A percentile compares a stretch with the other conserved stretches of the same genome.
phyloP scores from a whole-genome alignment of 2,888 invertebrate species.

The Caenorhabditis uteleia region DNA sequence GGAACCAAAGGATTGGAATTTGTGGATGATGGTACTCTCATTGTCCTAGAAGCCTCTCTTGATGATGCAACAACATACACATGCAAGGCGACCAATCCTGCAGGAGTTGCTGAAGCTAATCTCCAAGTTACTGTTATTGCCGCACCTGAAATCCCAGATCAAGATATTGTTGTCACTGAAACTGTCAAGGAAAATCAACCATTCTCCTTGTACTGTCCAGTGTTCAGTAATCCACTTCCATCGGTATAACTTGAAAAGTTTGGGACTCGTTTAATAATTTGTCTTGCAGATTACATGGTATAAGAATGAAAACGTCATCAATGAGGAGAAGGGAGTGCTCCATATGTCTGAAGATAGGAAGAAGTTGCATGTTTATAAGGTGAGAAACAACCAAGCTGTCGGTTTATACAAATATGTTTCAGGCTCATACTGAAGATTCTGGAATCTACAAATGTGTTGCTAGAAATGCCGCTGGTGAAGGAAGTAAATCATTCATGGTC shows the following conservation, averaged over 20 bases:
- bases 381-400: constrained; percentile 2
- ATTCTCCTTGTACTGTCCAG: constrained; percentile 66
- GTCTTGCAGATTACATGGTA: constrained; percentile 63
- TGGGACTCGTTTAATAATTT: not conserved
- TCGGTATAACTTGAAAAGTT: no score
- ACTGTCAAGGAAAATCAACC: constrained; percentile 53
- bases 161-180: constrained; percentile 48
- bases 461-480: constrained; percentile 64
- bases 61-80: constrained; percentile 74
- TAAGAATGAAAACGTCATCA: constrained; percentile 57
- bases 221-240: constrained; percentile 65
- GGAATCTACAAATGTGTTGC: constrained; percentile 69
- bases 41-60: constrained; percentile 48
- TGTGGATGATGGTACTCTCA: constrained; percentile 52
- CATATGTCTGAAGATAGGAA: constrained; percentile 64
- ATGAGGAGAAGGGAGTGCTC: constrained; percentile 45
- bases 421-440: constrained; percentile 57
- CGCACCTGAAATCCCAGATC: constrained; percentile 64
- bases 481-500: constrained; percentile 65
- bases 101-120: constrained; percentile 74
- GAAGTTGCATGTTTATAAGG: constrained; percentile 54
- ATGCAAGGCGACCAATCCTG: constrained; percentile 76
- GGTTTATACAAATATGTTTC: constrained; percentile 7
- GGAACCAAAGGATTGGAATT: constrained; percentile 33
- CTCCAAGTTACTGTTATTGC: constrained; percentile 74